A percentile compares a stretch with the other conserved stretches of the same genome.
phyloP scores from a whole-genome alignment of 2,888 invertebrate species.

The Campoplex nolae region DNA sequence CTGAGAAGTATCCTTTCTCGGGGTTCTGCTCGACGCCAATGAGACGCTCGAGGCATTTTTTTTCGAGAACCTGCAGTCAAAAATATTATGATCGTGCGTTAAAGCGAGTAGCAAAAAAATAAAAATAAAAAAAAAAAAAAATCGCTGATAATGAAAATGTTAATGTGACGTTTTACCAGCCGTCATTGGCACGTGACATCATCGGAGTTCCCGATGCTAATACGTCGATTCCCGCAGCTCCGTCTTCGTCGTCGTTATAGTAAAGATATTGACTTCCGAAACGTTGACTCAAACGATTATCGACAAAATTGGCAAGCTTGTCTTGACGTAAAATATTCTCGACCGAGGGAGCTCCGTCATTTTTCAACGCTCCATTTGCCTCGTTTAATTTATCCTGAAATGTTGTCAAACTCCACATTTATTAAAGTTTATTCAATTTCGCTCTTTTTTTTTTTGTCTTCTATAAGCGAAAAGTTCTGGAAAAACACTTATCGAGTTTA shows the following conservation, averaged over 20 bases:
- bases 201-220: constrained; percentile 89
- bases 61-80: constrained; percentile 81
- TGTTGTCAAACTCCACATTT: constrained; percentile 7
- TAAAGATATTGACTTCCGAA: constrained; percentile 87
- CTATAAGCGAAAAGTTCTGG: background rate
- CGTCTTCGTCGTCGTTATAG: constrained; percentile 87
- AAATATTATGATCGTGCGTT: background rate
- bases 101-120: background rate
- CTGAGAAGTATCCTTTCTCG: constrained; percentile 69
- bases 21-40: constrained; percentile 84
- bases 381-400: constrained; percentile 55
- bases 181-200: constrained; percentile 88
- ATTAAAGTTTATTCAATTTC: background rate
- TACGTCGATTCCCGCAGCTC: constrained; percentile 88
- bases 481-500: background rate
- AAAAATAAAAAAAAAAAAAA: background rate
- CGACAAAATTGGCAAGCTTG: constrained; percentile 64
- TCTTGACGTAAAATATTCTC: constrained; percentile 71
- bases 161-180: constrained; percentile 84
- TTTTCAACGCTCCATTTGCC: constrained; percentile 34
- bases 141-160: constrained; percentile 3
- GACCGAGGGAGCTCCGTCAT: constrained; percentile 63
- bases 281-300: constrained; percentile 69
- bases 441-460: background rate
- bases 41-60: constrained; percentile 81